phyloP scores from a whole-genome alignment of 23 tunicate species.

The Clavelina lepadiformis region DNA sequence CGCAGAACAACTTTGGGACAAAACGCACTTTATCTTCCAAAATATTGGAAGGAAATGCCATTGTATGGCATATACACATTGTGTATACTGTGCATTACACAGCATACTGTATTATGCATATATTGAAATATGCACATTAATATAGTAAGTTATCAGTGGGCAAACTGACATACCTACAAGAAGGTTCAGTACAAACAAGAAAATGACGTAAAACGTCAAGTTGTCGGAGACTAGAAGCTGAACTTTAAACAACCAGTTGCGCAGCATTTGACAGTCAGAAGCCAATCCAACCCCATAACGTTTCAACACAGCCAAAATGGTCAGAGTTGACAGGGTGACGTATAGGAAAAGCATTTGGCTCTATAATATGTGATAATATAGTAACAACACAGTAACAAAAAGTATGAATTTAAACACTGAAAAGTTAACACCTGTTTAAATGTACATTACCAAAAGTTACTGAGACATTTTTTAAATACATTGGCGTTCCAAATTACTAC shows the following conservation, averaged over 20 bases:
- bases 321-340: neutral
- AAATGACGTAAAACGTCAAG: conserved; percentile 30
- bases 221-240: conserved; percentile 38
- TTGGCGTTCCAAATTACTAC: too few species aligned
- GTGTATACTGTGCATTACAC: too few species aligned
- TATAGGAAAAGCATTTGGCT: neutral
- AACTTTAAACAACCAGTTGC: conserved; percentile 21
- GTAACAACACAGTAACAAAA: neutral
- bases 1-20: too few species aligned
- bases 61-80: too few species aligned
- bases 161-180: conserved; percentile 47
- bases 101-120: too few species aligned
- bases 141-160: neutral
- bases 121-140: too few species aligned
- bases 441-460: neutral
- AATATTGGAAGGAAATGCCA: too few species aligned
- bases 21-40: too few species aligned
- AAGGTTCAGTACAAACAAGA: conserved; percentile 46
- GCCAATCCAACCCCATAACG: conserved; percentile 10
- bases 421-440: neutral
- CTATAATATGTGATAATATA: conserved; percentile 10
- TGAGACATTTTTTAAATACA: neutral
- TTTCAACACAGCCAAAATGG: conserved; percentile 13
- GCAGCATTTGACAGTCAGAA: neutral
- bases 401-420: neutral